Conservation (phyloP, 1,140 invertebrate genomes). For the Planococcus citri region DNA sequence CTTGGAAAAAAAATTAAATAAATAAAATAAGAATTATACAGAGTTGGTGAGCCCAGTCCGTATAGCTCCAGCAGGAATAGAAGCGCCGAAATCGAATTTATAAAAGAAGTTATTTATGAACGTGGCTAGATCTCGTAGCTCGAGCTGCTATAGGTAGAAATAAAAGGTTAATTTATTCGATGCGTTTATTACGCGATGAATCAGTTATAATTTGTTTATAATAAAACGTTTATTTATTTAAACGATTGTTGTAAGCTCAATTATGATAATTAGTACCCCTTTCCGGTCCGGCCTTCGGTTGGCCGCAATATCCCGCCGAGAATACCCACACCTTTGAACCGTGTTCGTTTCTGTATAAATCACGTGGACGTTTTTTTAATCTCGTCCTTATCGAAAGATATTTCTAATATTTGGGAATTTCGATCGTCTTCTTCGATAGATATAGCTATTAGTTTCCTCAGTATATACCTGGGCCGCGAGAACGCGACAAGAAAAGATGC, state of each 20-base stretch:
- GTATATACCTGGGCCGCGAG: no score
- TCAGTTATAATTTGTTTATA: slow-evolving; percentile 20
- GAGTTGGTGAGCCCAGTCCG: no score
- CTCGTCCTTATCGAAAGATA: background rate
- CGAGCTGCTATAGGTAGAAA: background rate
- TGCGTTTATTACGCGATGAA: slow-evolving; percentile 11
- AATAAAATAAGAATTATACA: no score
- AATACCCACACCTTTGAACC: slow-evolving; percentile 6
- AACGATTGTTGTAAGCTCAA: slow-evolving; percentile 19
- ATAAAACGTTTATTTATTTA: slow-evolving; percentile 20
- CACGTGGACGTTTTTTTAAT: background rate
- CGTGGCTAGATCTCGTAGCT: no score
- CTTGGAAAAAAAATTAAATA: no score
- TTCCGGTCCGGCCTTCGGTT: background rate
- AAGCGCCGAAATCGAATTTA: no score
- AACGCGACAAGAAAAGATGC: no score
- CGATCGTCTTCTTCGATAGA: no score
- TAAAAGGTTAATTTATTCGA: slow-evolving; percentile 11
- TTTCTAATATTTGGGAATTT: no score
- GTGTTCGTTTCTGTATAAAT: slow-evolving; percentile 11
- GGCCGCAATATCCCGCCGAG: slow-evolving; percentile 12
- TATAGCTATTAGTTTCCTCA: no score
- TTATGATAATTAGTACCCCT: slow-evolving; percentile 12
- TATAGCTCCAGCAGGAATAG: no score
- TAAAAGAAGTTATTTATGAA: background rate